Evolutionary conservation across 2,113 vertebrate species (phyloP).

Genomic region (Rhinoderma darwinii): DNA sequence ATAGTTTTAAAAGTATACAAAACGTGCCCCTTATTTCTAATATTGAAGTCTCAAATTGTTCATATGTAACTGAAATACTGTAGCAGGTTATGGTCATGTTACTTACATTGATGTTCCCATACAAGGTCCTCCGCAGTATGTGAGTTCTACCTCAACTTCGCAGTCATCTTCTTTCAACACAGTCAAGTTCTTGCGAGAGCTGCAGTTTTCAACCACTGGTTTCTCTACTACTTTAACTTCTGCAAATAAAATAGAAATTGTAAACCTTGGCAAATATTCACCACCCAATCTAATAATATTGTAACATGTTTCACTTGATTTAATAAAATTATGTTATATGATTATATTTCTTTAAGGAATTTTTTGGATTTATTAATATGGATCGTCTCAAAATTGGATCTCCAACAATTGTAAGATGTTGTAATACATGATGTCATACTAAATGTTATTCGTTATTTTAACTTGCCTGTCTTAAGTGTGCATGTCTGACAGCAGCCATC

Average conservation of each 20-base stretch:
- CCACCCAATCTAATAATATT: background rate
- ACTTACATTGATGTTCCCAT: conserved; percentile 56
- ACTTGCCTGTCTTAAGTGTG: conserved; percentile 40
- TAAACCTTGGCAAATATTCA: background rate
- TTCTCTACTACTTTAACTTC: conserved; percentile 44
- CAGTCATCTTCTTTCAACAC: conserved; percentile 39
- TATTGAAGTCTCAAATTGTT: background rate
- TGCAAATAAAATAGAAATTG: background rate
- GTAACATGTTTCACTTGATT: background rate
- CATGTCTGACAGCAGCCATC: conserved; percentile 52
- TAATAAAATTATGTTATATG: background rate
- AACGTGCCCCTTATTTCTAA: too few species aligned
- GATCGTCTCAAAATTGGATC: background rate
- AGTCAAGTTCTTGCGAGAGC: background rate
- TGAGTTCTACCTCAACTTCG: conserved; percentile 24
- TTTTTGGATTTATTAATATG: background rate
- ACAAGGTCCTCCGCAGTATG: conserved; percentile 51
- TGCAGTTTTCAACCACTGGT: conserved; percentile 33
- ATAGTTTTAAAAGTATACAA: too few species aligned
- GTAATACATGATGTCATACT: background rate
- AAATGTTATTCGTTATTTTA: background rate
- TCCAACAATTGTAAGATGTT: background rate
- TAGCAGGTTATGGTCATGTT: background rate
- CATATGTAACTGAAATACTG: too few species aligned
- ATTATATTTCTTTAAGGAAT: background rate